Evolutionary conservation across 2,113 vertebrate species (phyloP), one percentile per base, ranked within the genome.

Genomic region (Prochilodus magdalenae): DNA sequence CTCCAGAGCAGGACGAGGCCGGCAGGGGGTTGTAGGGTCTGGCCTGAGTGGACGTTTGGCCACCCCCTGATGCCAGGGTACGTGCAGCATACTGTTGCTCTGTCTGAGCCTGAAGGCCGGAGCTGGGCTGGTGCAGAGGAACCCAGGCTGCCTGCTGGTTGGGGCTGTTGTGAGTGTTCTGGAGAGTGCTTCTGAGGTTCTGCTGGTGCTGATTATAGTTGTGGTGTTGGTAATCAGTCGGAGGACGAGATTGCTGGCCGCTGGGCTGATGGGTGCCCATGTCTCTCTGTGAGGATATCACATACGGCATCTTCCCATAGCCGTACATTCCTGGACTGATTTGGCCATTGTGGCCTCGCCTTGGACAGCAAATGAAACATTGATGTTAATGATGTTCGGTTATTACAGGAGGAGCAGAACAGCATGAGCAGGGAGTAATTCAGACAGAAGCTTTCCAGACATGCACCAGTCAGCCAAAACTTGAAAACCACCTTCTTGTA

Each of bases 281-380:
- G 53, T 96, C 94, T 0, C 91, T 95, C 88, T 96, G 95, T 71
- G 96, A 77, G 0, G 96, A 92, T 60, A 96, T 83, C 66, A 95
- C 94, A 80, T 95, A 95, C 0, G 96, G 96, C 57, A 95, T 94
- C 87, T 94, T 96, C 0, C 98, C 97, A 22, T 97, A 98, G 27
- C 97, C 97, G 0, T 98, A 98, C 83, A 91, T 95, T 53, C 98
- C 97, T 1, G 98, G 96, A 53, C 88, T 89, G 1, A 98, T 96
- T 30, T 91, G 89, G 47, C 84, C 90, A 78, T 88, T 91, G 26
- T 85, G 91, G 74, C 90, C 91, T 90, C 88, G 94, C 92, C 97
- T 98, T 83, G 24, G 83, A 73, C 91, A 22, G 3, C 15, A 44
- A 5, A 44, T 7, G 11, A 44, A 44, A 44, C 36, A 36, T 36